A percentile compares a stretch with the other conserved stretches of the same genome.
These are phyloP conservation scores for Sebastes wilsoni DNA, from an alignment of 2,797 vertebrate genomes.

Conservation along the genomic window DNA sequence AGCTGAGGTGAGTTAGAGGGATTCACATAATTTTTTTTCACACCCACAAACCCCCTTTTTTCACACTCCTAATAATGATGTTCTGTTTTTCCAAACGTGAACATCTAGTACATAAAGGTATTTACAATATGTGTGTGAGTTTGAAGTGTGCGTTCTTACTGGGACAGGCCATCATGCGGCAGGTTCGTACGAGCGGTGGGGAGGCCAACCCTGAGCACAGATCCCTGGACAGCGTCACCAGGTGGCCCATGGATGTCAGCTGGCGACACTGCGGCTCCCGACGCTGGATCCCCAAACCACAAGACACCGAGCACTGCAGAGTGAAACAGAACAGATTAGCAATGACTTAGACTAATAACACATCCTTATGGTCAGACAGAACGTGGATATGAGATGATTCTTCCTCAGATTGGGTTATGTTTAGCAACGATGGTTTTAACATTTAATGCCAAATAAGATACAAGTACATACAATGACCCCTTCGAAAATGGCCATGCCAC, in stretches of 20 bases:
- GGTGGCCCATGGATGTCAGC: slow-evolving; percentile 81
- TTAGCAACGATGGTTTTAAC: not conserved
- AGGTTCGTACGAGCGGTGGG: slow-evolving; percentile 83
- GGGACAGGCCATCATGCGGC: slow-evolving; percentile 85
- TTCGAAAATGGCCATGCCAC: too few species aligned
- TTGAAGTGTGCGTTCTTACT: slow-evolving; percentile 82
- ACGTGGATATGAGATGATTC: not conserved
- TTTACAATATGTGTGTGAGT: not conserved
- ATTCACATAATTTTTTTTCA: not conserved
- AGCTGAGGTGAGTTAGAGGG: slow-evolving; percentile 3
- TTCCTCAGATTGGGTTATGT: not conserved
- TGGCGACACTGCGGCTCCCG: slow-evolving; percentile 85
- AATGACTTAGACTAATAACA: not conserved
- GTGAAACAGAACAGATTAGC: not conserved
- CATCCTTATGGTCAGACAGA: not conserved
- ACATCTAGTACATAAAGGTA: not conserved
- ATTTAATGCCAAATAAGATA: too few species aligned
- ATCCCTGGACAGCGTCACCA: slow-evolving; percentile 73
- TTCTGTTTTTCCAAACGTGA: not conserved
- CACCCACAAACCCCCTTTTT: too few species aligned
- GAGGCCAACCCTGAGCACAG: slow-evolving; percentile 78
- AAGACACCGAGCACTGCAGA: slow-evolving; percentile 90
- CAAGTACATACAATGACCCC: too few species aligned
- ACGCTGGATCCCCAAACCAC: slow-evolving; percentile 88
- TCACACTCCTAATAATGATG: too few species aligned